These are phyloP conservation scores for Villa cingulata DNA, from an alignment of 2,888 invertebrate species.

Conservation along the genomic window DNA sequence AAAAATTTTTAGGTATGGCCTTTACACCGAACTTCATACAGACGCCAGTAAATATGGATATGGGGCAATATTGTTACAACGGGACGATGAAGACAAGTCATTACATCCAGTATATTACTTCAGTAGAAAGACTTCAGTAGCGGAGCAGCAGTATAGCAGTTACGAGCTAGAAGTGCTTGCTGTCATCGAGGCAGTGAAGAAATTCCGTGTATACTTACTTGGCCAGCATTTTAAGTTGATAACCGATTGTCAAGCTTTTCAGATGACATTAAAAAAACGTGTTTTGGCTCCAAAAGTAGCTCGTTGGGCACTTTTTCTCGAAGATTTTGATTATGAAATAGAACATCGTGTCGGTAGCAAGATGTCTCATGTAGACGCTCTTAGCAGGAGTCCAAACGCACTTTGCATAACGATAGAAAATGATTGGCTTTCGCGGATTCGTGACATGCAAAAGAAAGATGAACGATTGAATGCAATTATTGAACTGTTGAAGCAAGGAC, in stretches of 20 bases:
- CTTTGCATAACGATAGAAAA: not conserved
- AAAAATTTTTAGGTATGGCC: not conserved
- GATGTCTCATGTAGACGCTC: slow-evolving; percentile 17
- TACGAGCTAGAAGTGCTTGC: slow-evolving; percentile 9
- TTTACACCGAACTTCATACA: not conserved
- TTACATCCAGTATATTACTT: slow-evolving; percentile 5
- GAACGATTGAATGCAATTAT: slow-evolving; percentile 4
- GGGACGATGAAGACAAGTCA: not conserved
- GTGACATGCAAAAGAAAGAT: slow-evolving; percentile 5
- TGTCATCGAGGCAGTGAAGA: slow-evolving; percentile 13
- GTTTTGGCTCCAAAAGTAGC: slow-evolving; percentile 14
- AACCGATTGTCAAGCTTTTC: slow-evolving; percentile 13
- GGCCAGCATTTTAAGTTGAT: slow-evolving; percentile 12
- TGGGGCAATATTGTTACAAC: not conserved
- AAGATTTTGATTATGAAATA: slow-evolving; percentile 15
- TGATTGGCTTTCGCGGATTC: not conserved
- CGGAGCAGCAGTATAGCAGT: slow-evolving; percentile 3
- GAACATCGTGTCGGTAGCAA: slow-evolving; percentile 15
- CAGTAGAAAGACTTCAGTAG: slow-evolving; percentile 5
- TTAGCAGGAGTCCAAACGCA: slow-evolving; percentile 13
- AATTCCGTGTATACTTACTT: slow-evolving; percentile 18
- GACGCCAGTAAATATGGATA: no score
- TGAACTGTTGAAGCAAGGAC: not conserved
- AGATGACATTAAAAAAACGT: slow-evolving; percentile 10
- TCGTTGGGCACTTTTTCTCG: slow-evolving; percentile 15